These are phyloP conservation scores for Gopherus flavomarginatus DNA, from an alignment of 2,113 vertebrate species.

Conservation along the genomic window DNA sequence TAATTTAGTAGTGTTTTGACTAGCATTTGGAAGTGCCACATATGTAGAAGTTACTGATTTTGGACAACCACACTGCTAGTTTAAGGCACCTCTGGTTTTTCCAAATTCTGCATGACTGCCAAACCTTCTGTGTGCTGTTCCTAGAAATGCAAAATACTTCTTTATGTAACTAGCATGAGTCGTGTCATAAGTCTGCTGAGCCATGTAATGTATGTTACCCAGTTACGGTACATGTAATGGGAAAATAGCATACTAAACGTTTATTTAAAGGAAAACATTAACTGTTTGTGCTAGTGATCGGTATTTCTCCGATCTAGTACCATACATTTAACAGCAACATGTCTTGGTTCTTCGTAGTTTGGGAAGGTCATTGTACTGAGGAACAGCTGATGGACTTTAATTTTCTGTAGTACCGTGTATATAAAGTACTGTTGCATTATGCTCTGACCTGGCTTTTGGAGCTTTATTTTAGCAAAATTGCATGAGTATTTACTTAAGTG, in stretches of 20 bases:
- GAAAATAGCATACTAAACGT: not conserved
- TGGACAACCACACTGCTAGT: not conserved
- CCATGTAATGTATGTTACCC: no score
- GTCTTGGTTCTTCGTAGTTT: not conserved
- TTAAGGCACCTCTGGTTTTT: not conserved
- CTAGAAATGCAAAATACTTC: not conserved
- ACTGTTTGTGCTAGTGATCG: not conserved
- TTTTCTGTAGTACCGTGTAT: not conserved
- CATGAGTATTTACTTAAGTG: not conserved
- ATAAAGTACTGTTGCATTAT: not conserved
- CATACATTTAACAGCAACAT: not conserved
- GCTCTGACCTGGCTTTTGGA: not conserved
- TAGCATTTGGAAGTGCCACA: not conserved
- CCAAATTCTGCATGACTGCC: not conserved
- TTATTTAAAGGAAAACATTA: not conserved
- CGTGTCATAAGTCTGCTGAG: no score
- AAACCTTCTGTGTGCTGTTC: not conserved
- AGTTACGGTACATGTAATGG: not conserved
- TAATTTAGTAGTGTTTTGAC: not conserved
- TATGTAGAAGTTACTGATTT: not conserved
- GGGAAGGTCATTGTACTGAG: not conserved
- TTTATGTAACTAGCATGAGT: not conserved
- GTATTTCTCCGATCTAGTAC: accelerated
- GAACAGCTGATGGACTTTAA: not conserved
- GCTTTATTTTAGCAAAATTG: not conserved